Evolutionary conservation across 2,797 vertebrate species (phyloP).

Genomic region (Cygnus olor): DNA sequence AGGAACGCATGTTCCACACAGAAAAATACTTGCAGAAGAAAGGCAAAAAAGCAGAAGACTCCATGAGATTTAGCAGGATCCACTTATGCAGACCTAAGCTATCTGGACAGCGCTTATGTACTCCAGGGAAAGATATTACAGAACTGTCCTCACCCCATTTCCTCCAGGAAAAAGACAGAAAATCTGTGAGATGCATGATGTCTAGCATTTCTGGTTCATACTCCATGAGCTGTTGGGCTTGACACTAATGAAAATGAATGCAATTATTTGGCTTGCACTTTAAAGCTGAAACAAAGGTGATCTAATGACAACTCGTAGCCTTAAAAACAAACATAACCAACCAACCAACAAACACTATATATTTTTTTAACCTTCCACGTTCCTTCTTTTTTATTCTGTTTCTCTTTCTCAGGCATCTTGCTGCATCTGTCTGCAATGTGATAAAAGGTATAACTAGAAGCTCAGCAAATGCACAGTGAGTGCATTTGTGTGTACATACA

Average conservation of each 20-base stretch:
- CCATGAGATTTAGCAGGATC: background rate
- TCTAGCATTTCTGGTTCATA: background rate
- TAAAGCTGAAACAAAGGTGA: background rate
- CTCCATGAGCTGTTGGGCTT: background rate
- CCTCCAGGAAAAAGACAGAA: background rate
- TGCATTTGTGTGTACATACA: background rate
- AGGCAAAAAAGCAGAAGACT: background rate
- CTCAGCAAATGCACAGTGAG: background rate
- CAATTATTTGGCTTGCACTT: background rate
- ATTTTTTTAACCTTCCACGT: background rate
- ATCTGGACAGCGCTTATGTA: background rate
- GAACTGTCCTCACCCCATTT: background rate
- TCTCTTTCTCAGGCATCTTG: background rate
- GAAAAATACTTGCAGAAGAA: background rate
- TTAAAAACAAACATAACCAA: background rate
- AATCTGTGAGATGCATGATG: background rate
- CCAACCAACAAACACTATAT: too few relatives aligned
- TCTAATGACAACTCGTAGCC: background rate
- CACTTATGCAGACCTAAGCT: background rate
- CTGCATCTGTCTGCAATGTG: background rate
- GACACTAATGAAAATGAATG: background rate
- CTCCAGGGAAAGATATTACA: background rate
- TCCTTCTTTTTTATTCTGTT: background rate
- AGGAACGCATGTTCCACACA: background rate
- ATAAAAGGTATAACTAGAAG: background rate